Percentiles rank a stretch among this genome's conserved stretches.
These are phyloP conservation scores for Tokudaia tokunoshimensis DNA, from an alignment of 2,797 vertebrate genomes.

Conservation along the genomic window DNA sequence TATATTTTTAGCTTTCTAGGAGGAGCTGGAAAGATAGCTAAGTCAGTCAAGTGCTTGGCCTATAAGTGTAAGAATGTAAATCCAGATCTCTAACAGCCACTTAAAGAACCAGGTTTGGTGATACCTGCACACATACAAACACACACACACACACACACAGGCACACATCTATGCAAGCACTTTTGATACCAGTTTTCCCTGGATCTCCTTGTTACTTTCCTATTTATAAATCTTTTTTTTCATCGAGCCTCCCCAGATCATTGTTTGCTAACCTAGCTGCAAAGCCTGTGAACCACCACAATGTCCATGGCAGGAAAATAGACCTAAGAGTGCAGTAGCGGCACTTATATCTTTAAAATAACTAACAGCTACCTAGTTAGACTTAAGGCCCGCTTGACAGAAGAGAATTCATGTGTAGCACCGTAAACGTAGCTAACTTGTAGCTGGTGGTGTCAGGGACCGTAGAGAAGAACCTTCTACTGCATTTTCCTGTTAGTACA, in stretches of 20 bases:
- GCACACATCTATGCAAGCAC: background rate
- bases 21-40: background rate
- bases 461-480: background rate
- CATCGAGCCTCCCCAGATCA: background rate
- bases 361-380: background rate
- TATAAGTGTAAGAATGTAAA: background rate
- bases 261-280: background rate
- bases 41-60: background rate
- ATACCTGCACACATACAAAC: background rate
- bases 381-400: background rate
- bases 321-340: background rate
- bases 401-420: background rate
- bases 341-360: background rate
- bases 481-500: background rate
- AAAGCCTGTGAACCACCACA: background rate
- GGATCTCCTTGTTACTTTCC: background rate
- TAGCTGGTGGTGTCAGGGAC: no score
- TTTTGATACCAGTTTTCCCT: background rate
- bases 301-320: background rate
- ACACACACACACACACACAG: background rate
- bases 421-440: background rate
- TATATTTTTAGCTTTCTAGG: background rate
- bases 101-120: background rate
- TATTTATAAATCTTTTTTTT: background rate
- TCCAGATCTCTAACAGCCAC: background rate